Evolutionary conservation across 1,140 invertebrate species (phyloP).

Genomic region (Pseudomyrmex cubaensis): DNA sequence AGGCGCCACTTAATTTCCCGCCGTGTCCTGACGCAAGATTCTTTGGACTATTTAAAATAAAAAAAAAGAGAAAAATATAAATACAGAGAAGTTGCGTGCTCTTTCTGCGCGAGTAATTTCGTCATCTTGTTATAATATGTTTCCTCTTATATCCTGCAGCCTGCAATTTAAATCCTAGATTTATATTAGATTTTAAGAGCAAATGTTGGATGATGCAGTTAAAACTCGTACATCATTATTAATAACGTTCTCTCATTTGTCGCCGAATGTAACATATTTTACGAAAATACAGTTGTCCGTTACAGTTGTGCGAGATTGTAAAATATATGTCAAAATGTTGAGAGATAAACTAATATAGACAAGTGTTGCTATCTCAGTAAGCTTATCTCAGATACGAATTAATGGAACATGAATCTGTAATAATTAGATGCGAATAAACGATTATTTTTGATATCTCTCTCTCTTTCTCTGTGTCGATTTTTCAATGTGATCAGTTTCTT

Average conservation of each 20-base stretch:
- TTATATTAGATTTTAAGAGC: slow-evolving; percentile 47
- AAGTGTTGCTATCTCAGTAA: slow-evolving; percentile 17
- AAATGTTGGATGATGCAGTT: slow-evolving; percentile 25
- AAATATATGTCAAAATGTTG: slow-evolving; percentile 15
- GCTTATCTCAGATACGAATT: slow-evolving; percentile 10
- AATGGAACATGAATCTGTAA: neutral
- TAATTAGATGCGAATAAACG: slow-evolving; percentile 49
- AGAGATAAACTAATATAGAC: slow-evolving; percentile 36
- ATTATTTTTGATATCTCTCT: slow-evolving; percentile 4
- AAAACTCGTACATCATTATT: slow-evolving; percentile 13
- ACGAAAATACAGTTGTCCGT: slow-evolving; percentile 22
- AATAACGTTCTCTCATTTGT: slow-evolving; percentile 31
- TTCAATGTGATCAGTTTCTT: neutral
- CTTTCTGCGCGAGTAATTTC: slow-evolving; percentile 1
- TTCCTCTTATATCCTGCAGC: slow-evolving; percentile 14
- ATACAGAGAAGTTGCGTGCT: slow-evolving; percentile 5
- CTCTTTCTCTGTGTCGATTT: slow-evolving; percentile 13
- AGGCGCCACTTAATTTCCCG: slow-evolving; percentile 63
- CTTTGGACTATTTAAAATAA: slow-evolving; percentile 11
- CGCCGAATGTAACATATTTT: slow-evolving; percentile 16
- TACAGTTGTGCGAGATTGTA: neutral
- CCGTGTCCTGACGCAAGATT: slow-evolving; percentile 32
- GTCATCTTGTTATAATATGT: slow-evolving; percentile 17
- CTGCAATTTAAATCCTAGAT: slow-evolving; percentile 43
- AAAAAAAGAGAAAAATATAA: neutral